A percentile compares a stretch with the other conserved stretches of the same genome.
These are phyloP conservation scores for Eulemur rufifrons DNA, from an alignment of 2,113 vertebrate species.

Conservation along the genomic window DNA sequence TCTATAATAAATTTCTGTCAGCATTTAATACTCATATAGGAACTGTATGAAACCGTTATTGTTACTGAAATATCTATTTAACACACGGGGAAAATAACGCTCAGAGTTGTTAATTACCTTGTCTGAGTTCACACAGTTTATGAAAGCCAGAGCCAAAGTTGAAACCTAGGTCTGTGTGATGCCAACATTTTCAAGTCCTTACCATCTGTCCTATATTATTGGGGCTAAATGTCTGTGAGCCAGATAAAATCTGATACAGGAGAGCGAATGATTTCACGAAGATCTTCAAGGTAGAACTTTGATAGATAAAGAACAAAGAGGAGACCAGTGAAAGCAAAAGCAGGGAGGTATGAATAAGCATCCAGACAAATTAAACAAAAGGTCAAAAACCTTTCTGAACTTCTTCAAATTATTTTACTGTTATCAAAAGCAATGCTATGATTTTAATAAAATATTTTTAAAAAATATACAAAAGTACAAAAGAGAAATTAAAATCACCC, in stretches of 20 bases:
- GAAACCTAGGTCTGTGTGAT: background rate
- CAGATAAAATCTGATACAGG: background rate
- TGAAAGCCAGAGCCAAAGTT: background rate
- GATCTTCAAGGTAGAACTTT: background rate
- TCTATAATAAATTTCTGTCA: background rate
- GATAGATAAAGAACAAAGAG: background rate
- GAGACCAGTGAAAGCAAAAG: background rate
- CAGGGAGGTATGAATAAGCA: background rate
- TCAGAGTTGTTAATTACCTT: background rate
- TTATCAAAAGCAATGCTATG: background rate
- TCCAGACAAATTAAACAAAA: background rate
- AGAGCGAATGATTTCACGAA: background rate
- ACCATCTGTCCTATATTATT: background rate
- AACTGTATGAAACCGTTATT: background rate
- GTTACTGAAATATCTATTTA: background rate
- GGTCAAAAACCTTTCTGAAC: background rate
- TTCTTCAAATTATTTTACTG: background rate
- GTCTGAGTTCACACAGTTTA: background rate
- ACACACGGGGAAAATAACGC: background rate
- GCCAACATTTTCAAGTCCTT: background rate
- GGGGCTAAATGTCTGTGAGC: background rate
- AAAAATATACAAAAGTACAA: background rate
- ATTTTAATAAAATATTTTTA: background rate
- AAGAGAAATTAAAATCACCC: background rate
- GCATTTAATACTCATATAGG: background rate